A percentile compares a stretch with the other conserved stretches of the same genome.
Conservation (phyloP, 2,797 vertebrate genomes). For the Merluccius polli region DNA sequence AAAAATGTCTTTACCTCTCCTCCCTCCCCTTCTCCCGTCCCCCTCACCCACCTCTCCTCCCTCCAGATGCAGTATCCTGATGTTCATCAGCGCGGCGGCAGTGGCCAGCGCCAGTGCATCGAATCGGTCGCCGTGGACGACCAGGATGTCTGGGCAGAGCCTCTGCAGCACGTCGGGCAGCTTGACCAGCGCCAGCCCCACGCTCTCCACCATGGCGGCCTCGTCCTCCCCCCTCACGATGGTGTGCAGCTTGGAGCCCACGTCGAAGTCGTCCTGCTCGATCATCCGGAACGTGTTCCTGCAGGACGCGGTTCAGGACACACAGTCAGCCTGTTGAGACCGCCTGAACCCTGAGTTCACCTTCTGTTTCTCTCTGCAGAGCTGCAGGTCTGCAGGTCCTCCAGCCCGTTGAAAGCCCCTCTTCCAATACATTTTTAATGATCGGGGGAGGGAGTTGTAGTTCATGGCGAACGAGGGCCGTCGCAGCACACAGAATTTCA, state of each 20-base stretch:
- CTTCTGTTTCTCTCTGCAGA: too few relatives aligned
- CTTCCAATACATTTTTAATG: too few relatives aligned
- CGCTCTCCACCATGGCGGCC: conserved; percentile 96
- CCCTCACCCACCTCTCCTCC: conserved; percentile 89
- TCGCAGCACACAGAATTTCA: too few relatives aligned
- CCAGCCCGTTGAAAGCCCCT: too few relatives aligned
- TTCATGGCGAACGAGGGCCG: too few relatives aligned
- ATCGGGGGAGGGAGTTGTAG: too few relatives aligned
- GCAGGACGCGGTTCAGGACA: too few relatives aligned
- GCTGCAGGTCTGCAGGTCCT: too few relatives aligned
- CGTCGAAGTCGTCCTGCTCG: conserved; percentile 95
- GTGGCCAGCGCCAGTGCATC: conserved; percentile 92
- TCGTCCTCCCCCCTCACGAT: conserved; percentile 97
- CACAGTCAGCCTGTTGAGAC: too few relatives aligned
- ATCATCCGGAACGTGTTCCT: conserved; percentile 98
- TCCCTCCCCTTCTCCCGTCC: too few relatives aligned
- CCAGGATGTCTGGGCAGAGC: conserved; percentile 85
- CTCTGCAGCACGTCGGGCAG: conserved; percentile 92
- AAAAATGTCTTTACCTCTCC: too few relatives aligned
- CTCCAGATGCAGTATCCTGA: conserved; percentile 93
- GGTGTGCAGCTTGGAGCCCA: conserved; percentile 91
- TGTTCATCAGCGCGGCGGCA: conserved; percentile 94
- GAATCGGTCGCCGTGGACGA: conserved; percentile 93
- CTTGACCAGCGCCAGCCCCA: conserved; percentile 92
- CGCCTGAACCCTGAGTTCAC: too few relatives aligned